Evolutionary conservation across 92 coral and sea anemone genomes (phyloP).

Genomic region (Zoanthus sansibaricus): DNA sequence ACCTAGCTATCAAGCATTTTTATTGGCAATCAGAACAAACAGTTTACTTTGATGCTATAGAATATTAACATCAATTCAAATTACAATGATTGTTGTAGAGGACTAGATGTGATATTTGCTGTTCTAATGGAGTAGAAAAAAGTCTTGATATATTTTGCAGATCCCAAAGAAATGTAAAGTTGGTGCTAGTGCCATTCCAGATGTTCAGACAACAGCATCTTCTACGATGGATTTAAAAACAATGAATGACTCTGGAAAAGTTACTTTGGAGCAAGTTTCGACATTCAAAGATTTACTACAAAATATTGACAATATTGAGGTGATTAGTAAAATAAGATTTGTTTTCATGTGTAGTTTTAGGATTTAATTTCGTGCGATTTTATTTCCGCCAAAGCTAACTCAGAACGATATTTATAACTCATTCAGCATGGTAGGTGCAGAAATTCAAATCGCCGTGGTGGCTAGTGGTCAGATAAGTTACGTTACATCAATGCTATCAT

Average conservation of each 20-base stretch:
- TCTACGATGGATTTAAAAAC: not conserved
- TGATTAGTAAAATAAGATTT: too few relatives aligned
- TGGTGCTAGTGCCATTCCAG: conserved; percentile 55
- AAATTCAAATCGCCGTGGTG: too few relatives aligned
- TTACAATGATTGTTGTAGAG: not conserved
- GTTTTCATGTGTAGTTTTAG: not conserved
- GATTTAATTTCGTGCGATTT: not conserved
- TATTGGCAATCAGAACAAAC: too few relatives aligned
- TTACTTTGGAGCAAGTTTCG: conserved; percentile 71
- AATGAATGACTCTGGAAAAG: not conserved
- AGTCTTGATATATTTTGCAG: not conserved
- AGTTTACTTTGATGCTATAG: too few relatives aligned
- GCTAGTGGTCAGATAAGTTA: too few relatives aligned
- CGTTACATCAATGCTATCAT: too few relatives aligned
- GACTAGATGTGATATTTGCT: not conserved
- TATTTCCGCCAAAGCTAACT: not conserved
- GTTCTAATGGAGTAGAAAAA: not conserved
- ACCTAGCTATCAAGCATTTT: too few relatives aligned
- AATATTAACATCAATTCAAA: too few relatives aligned
- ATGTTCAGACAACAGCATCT: conserved; percentile 33
- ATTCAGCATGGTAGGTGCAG: too few relatives aligned
- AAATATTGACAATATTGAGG: conserved; percentile 87
- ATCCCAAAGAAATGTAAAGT: conserved; percentile 59
- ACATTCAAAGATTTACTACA: conserved; percentile 77
- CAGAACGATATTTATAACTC: too few relatives aligned